Evolutionary conservation across 2,888 invertebrate species (phyloP), one percentile per base, ranked within the genome.

Genomic region (Acanthosepion pharaonis): DNA sequence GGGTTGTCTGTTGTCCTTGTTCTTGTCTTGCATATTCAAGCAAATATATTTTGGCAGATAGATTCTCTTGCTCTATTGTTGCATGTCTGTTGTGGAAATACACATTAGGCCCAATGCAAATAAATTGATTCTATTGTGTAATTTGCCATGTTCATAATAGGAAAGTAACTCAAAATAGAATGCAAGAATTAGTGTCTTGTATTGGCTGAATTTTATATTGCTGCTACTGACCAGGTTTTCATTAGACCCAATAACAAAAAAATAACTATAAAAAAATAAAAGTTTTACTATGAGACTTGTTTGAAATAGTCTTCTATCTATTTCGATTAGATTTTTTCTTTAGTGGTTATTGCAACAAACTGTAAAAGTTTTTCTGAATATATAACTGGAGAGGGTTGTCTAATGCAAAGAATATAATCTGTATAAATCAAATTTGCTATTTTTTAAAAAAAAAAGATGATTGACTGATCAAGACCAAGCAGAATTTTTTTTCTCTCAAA

Each of bases 81-180:
- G 78, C n/a, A 78, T 78, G 78, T 78, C 78, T 78, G 78, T n/a
- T 78, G 78, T 78, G 78, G 78, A 78, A 78, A 78, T 78, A 78
- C n/a, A 78, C 78, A 78, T 78, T 78, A 78, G 78, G 78, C n/a
- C 78, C 78, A 78, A 78, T 78, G 78, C 78, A 78, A 78, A 78
- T 78, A 78, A 78, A 78, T 78, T 78, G 78, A 78, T n/a, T 78
- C 78, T 33, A 78, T 78, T 78, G 78, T 78, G 78, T 78, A 78
- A 78, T 78, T 78, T 78, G 78, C 78, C 78, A 78, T n/a, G 78
- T 78, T 78, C n/a, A 78, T 78, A 78, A 78, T 78, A 78, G 78
- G 15, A 78, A 59, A 78, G 78, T 33, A n/a, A 78, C 78, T 78
- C 78, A 78, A 78, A 78, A 78, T 78, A 78, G 78, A 78, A 78